Base-by-base conservation (phyloP, 2,888 invertebrate genomes). In the Cinara cedri region DNA sequence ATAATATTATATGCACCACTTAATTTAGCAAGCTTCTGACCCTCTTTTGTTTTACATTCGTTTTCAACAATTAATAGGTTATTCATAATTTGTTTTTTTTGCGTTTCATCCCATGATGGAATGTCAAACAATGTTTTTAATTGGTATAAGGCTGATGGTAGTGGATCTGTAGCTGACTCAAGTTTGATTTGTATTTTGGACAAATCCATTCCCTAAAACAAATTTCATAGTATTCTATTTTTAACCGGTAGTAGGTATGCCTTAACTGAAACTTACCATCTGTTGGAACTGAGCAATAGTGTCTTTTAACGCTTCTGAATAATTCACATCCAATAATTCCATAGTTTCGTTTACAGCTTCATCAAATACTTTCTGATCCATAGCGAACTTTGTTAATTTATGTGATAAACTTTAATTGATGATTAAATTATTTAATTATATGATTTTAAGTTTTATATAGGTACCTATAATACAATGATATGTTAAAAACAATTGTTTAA, bases 281-380 rank as follows among this genome's bases (percentile, higher is more conserved):
- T 70, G 66, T 16, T 78, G 68, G 3, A 78, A 76, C 26, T 76
- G 76, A 60, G n/a, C 34, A 8, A 78, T 78, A 2, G 76, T 78
- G 21, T 78, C 76, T 19, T 66, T 78, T 3, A 78, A 42, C 11
- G 76, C 76, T 21, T 78, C 76, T 8, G 68, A 68, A 49, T 78
- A 78, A n/a, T 21, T 49, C 60, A 78, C 60, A 13, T 78, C 76
- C 4, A 78, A 49, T 19, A 78, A 68, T 54, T 78, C 76, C 76
- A 78, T 78, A 0, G 76, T 78, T 1, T 78, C 76, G 4, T 26
- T 46, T 11, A 78, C 66, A 1, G 76, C 76, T 3, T 78, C 76
- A 9, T 78, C 68, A 16, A 78, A 78, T 42, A 49, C 21, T 49
- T 21, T 68, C 26, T 78, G 76, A 49, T 78, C 76, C 76, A 78